phyloP scores from a whole-genome alignment of 2,113 vertebrate genomes.

The Diadophis punctatus region DNA sequence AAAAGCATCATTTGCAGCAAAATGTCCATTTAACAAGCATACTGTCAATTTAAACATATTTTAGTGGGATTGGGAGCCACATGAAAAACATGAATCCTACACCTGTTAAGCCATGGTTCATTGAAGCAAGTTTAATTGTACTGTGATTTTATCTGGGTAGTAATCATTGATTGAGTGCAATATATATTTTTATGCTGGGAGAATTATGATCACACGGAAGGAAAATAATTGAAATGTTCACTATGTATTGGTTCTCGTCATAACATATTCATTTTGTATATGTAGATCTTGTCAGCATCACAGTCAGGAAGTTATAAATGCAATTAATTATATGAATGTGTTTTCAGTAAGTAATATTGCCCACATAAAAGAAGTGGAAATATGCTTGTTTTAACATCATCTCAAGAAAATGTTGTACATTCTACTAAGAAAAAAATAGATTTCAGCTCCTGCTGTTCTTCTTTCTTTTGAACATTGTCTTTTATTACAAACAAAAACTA shows the following conservation, averaged over 20 bases:
- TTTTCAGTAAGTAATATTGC: background rate
- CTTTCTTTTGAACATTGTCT: background rate
- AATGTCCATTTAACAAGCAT: background rate
- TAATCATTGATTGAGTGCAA: background rate
- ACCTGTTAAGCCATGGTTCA: background rate
- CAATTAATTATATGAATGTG: background rate
- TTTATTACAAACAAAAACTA: background rate
- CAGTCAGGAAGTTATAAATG: background rate
- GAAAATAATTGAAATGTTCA: background rate
- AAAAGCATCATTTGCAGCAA: background rate
- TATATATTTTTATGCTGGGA: background rate
- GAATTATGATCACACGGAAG: background rate
- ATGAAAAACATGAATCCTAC: background rate
- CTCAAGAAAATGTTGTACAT: background rate
- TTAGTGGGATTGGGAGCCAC: background rate
- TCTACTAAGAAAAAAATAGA: background rate
- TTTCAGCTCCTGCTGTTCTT: background rate
- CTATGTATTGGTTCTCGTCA: background rate
- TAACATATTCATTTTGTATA: background rate
- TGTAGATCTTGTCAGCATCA: background rate
- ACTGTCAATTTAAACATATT: background rate
- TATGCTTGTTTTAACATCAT: background rate
- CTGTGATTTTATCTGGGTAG: constrained; percentile 19
- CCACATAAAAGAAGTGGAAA: background rate
- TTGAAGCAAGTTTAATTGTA: background rate